These are phyloP conservation scores for Craseonycteris thonglongyai DNA, from an alignment of 2,113 vertebrate species.

Conservation along the genomic window DNA sequence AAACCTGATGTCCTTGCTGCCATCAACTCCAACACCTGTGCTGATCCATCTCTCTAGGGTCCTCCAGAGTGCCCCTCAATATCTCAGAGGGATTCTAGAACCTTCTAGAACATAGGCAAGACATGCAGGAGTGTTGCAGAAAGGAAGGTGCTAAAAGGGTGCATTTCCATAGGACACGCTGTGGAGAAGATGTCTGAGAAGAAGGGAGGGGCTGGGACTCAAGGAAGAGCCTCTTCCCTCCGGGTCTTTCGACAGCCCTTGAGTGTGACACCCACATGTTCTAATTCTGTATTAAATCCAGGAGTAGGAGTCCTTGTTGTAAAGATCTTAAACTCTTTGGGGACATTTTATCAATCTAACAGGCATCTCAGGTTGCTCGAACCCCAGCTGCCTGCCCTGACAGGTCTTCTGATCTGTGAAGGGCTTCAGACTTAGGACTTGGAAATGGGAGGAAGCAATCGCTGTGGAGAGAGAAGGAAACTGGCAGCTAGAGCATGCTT, in stretches of 20 bases:
- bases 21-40: background rate
- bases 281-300: background rate
- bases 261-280: background rate
- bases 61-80: too few relatives aligned
- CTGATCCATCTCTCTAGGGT: background rate
- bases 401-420: background rate
- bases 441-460: background rate
- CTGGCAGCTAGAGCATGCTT: background rate
- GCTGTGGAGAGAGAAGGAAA: background rate
- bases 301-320: background rate
- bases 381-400: background rate
- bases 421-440: background rate
- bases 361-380: background rate
- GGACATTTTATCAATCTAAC: background rate
- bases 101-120: background rate
- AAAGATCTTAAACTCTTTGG: background rate
- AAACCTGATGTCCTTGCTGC: too few relatives aligned
- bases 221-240: background rate
- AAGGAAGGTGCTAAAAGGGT: background rate
- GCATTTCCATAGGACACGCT: rapidly evolving
- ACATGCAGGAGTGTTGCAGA: background rate
- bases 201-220: background rate
- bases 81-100: background rate
- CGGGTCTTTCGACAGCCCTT: background rate
- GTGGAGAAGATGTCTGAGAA: background rate